Percentiles rank a stretch among this genome's conserved stretches.
Evolutionary conservation across 92 coral and sea anemone species (phyloP).

Genomic region (Galaxea fascicularis): DNA sequence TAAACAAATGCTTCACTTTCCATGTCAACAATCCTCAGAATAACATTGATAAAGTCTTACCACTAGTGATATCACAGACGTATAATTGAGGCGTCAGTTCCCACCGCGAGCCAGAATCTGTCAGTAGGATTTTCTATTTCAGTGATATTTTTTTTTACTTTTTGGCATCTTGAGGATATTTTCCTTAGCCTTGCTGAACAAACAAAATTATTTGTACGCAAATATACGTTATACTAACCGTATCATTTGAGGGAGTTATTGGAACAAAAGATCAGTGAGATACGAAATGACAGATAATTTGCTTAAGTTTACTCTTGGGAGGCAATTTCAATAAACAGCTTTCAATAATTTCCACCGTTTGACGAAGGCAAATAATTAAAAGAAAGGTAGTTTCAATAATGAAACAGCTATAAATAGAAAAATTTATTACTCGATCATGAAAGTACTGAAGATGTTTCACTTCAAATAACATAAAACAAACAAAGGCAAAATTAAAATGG

Average conservation of each 20-base stretch:
- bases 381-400: not conserved
- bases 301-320: not conserved
- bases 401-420: not conserved
- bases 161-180: not conserved
- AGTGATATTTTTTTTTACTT: not conserved
- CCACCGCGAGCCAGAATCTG: not conserved
- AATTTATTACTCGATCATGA: not conserved
- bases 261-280: not conserved
- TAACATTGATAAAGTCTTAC: not conserved
- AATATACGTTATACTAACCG: not conserved
- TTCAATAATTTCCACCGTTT: not conserved
- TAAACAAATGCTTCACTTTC: not conserved
- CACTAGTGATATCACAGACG: not conserved
- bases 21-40: not conserved
- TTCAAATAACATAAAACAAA: too few species aligned
- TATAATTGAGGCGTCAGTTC: not conserved
- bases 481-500: not conserved
- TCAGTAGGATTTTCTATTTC: not conserved
- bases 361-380: not conserved
- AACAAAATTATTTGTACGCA: not conserved
- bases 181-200: not conserved
- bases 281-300: not conserved
- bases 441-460: not conserved
- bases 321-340: too few species aligned
- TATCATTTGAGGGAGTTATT: not conserved